Conservation (phyloP, 2,113 vertebrate species). For the Gallinago media region DNA sequence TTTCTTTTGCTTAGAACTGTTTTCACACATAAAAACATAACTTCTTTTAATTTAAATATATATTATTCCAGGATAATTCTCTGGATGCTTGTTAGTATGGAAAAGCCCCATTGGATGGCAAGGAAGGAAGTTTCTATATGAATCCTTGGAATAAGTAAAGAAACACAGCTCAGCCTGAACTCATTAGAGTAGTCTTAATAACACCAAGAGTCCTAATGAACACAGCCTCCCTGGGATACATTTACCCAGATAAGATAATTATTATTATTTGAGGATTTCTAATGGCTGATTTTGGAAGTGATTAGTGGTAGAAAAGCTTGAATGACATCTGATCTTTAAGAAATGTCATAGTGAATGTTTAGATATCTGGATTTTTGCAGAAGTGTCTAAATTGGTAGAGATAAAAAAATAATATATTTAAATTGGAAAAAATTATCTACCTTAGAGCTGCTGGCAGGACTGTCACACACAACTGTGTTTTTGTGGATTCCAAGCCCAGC, state of each 20-base stretch:
- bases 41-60: background rate
- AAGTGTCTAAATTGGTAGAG: background rate
- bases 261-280: background rate
- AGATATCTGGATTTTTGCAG: background rate
- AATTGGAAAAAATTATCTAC: background rate
- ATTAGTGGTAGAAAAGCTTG: background rate
- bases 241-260: background rate
- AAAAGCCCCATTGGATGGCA: accelerated
- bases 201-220: background rate
- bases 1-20: background rate
- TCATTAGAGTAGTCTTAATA: background rate
- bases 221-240: background rate
- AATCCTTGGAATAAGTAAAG: background rate
- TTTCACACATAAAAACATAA: background rate
- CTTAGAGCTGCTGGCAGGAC: background rate
- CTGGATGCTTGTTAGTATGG: background rate
- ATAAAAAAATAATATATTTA: background rate
- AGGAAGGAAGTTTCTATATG: background rate
- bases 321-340: background rate
- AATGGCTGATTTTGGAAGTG: background rate
- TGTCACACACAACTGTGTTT: background rate
- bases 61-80: background rate
- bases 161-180: background rate
- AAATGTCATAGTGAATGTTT: background rate
- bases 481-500: background rate